These are phyloP conservation scores for Minunthozetes semirufus DNA, from an alignment of 2,888 invertebrate species.

Conservation along the genomic window DNA sequence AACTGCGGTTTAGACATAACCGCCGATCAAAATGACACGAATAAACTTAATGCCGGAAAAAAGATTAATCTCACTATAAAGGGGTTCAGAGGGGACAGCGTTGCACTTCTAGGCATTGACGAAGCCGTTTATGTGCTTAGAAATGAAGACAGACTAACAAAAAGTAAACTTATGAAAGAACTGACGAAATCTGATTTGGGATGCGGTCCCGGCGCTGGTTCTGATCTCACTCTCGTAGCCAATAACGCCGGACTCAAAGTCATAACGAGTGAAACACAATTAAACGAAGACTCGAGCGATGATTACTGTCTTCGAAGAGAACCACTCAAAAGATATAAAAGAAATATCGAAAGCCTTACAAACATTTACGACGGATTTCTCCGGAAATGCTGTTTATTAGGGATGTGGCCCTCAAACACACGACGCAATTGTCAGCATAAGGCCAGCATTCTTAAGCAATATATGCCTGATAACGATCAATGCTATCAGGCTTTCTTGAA, in stretches of 20 bases:
- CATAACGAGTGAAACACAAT: not conserved
- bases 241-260: slow-evolving; percentile 39
- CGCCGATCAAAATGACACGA: not conserved
- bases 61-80: slow-evolving; percentile 34
- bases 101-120: slow-evolving; percentile 42
- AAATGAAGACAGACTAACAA: slow-evolving; percentile 39
- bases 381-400: slow-evolving; percentile 37
- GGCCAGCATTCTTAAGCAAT: slow-evolving; percentile 33
- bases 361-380: not conserved
- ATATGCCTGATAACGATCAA: not conserved
- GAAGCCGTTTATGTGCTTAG: slow-evolving; percentile 42
- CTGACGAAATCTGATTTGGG: slow-evolving; percentile 40
- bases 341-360: not conserved
- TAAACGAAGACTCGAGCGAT: not conserved
- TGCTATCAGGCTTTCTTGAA: slow-evolving; percentile 38
- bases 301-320: not conserved
- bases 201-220: slow-evolving; percentile 43
- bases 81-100: slow-evolving; percentile 38
- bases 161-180: slow-evolving; percentile 38
- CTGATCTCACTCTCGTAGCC: slow-evolving; percentile 36
- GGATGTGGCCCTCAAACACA: slow-evolving; percentile 28
- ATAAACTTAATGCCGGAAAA: slow-evolving; percentile 37
- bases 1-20: slow-evolving; percentile 34
- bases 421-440: slow-evolving; percentile 37
- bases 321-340: not conserved